These are phyloP conservation scores for Scrobipalpa costella DNA, from an alignment of 2,888 invertebrate species.

Conservation along the genomic window DNA sequence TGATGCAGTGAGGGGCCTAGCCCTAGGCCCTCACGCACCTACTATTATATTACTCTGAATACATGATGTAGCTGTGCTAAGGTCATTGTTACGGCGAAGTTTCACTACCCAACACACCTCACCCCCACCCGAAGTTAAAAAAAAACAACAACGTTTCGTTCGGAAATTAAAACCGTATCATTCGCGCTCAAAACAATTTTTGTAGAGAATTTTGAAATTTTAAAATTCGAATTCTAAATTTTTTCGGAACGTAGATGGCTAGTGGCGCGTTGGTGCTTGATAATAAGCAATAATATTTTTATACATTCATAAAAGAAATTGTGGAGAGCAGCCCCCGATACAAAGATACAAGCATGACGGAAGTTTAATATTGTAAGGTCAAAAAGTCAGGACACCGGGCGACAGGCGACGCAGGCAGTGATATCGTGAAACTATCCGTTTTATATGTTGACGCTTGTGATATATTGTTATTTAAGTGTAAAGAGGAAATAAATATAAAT, in stretches of 20 bases:
- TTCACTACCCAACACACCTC: slow-evolving; percentile 50
- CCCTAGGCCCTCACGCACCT: slow-evolving; percentile 33
- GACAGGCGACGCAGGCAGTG: slow-evolving; percentile 30
- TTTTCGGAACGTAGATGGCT: slow-evolving; percentile 74
- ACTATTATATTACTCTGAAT: slow-evolving; percentile 55
- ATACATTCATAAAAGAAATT: slow-evolving; percentile 74
- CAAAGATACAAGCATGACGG: slow-evolving; percentile 34
- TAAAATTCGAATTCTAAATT: slow-evolving; percentile 69
- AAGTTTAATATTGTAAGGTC: slow-evolving; percentile 56
- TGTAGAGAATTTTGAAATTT: slow-evolving; percentile 59
- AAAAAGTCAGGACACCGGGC: slow-evolving; percentile 61
- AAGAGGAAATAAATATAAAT: slow-evolving; percentile 73
- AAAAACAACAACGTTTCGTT: slow-evolving; percentile 48
- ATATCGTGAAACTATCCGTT: slow-evolving; percentile 50
- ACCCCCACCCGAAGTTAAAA: slow-evolving; percentile 44
- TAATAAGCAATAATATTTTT: slow-evolving; percentile 81
- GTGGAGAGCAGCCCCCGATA: slow-evolving; percentile 62
- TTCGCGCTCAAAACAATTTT: slow-evolving; percentile 67
- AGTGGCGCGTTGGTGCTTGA: slow-evolving; percentile 80
- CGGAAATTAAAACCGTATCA: slow-evolving; percentile 50
- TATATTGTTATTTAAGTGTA: slow-evolving; percentile 82
- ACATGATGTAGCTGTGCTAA: slow-evolving; percentile 79
- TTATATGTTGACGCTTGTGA: slow-evolving; percentile 80
- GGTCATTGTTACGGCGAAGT: slow-evolving; percentile 63
- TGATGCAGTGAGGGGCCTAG: slow-evolving; percentile 89